A percentile compares a stretch with the other conserved stretches of the same genome.
Conservation (phyloP, 2,113 vertebrate species). For the Chaetodon trifascialis region DNA sequence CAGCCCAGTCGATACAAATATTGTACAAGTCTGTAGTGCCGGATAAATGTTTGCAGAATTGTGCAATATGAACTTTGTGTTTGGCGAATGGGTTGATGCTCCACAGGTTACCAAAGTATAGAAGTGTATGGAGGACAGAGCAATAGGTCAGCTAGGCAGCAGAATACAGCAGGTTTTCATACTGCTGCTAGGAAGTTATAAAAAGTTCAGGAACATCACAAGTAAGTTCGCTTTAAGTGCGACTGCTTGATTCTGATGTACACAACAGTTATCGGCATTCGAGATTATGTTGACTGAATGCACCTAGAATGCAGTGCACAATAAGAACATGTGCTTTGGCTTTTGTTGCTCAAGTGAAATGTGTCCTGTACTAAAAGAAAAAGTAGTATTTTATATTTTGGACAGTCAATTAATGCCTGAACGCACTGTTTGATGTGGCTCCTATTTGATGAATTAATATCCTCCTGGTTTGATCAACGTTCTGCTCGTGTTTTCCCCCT, state of each 20-base stretch:
- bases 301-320: not conserved
- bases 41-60: slow-evolving; percentile 6
- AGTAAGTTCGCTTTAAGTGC: slow-evolving; percentile 31
- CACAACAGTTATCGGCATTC: not conserved
- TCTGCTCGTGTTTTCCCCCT: slow-evolving; percentile 11
- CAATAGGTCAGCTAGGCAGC: not conserved
- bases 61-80: slow-evolving; percentile 38
- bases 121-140: not conserved
- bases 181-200: not conserved
- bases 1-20: slow-evolving; percentile 42
- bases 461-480: not conserved
- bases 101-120: not conserved
- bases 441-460: not conserved
- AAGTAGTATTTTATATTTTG: not conserved
- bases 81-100: slow-evolving; percentile 40
- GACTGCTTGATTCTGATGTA: slow-evolving; percentile 25
- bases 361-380: not conserved
- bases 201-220: slow-evolving; percentile 8
- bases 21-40: slow-evolving; percentile 31
- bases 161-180: not conserved
- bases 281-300: not conserved
- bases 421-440: not conserved
- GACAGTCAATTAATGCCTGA: not conserved
- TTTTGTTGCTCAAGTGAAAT: not conserved
- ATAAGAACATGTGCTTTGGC: not conserved